Conservation (phyloP, 1,140 invertebrate species). For the Drosophila repletoides region DNA sequence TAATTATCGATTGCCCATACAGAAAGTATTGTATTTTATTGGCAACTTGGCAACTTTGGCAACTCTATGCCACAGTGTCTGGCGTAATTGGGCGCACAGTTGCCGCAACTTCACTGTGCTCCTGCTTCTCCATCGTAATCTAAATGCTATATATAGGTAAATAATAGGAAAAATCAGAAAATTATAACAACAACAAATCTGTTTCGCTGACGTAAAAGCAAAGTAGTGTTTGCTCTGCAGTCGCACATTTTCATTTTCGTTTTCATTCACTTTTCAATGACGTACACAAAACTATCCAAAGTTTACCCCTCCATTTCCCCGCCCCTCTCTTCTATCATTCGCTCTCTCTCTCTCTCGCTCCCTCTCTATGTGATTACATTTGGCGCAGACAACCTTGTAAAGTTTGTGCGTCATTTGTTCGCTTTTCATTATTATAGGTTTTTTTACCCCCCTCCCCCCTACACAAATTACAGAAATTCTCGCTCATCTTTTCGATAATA, state of each 20-base stretch:
- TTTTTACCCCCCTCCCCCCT: constrained; percentile 45
- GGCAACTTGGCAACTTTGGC: no score
- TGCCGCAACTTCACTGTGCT: neutral
- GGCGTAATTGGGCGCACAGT: constrained; percentile 60
- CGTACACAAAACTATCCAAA: constrained; percentile 44
- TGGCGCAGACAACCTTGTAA: constrained; percentile 65
- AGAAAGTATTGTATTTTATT: no score
- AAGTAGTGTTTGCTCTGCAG: constrained; percentile 29
- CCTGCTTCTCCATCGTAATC: constrained; percentile 50
- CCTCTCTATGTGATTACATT: constrained; percentile 37
- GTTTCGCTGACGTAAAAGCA: constrained; percentile 47
- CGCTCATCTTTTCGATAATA: constrained; percentile 35
- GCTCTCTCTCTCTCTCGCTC: no score
- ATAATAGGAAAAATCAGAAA: constrained; percentile 34
- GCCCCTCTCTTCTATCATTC: no score
- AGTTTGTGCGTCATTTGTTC: constrained; percentile 69
- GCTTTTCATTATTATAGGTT: constrained; percentile 19
- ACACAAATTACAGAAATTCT: constrained; percentile 40
- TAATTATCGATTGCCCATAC: constrained; percentile 31
- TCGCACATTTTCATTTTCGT: constrained; percentile 60
- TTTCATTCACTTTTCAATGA: constrained; percentile 72
- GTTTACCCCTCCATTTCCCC: neutral
- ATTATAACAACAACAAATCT: neutral
- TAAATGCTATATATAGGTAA: constrained; percentile 50
- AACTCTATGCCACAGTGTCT: constrained; percentile 57